A percentile compares a stretch with the other conserved stretches of the same genome.
phyloP scores from a whole-genome alignment of 2,888 invertebrate genomes.

The Orthosia incerta region DNA sequence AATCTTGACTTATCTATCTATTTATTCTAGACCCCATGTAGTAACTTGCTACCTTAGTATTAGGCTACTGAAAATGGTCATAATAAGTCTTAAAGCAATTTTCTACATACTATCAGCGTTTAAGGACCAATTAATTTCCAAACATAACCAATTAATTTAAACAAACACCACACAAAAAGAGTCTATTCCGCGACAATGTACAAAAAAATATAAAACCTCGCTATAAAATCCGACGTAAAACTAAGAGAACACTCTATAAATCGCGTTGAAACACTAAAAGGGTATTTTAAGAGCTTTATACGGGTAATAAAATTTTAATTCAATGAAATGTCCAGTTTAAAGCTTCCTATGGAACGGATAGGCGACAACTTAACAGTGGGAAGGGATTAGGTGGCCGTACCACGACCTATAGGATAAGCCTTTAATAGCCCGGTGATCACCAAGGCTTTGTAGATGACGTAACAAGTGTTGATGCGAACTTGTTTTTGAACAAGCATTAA shows the following conservation, averaged over 20 bases:
- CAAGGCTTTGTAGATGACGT: conserved; percentile 43
- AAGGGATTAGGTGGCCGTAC: conserved; percentile 36
- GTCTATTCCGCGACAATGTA: not conserved
- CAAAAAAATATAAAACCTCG: conserved; percentile 35
- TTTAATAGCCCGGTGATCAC: conserved; percentile 42
- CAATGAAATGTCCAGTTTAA: conserved; percentile 38
- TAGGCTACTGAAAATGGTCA: not conserved
- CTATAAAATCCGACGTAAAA: conserved; percentile 45
- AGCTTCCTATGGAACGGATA: conserved; percentile 21
- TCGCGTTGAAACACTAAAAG: conserved; percentile 34
- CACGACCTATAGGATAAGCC: conserved; percentile 49
- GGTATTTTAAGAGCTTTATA: conserved; percentile 45
- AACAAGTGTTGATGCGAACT: conserved; percentile 22
- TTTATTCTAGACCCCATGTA: too few relatives aligned
- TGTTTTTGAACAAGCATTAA: conserved; percentile 11
- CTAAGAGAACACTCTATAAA: conserved; percentile 51
- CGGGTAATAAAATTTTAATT: conserved; percentile 49
- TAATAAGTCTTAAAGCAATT: not conserved
- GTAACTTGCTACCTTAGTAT: not conserved
- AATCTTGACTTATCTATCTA: too few relatives aligned
- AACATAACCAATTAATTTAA: conserved; percentile 17
- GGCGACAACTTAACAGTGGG: conserved; percentile 33
- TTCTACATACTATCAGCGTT: not conserved
- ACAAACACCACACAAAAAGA: not conserved
- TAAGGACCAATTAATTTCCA: conserved; percentile 15